These are phyloP conservation scores for Calephelis nemesis DNA, from an alignment of 1,140 invertebrate species.

Conservation along the genomic window DNA sequence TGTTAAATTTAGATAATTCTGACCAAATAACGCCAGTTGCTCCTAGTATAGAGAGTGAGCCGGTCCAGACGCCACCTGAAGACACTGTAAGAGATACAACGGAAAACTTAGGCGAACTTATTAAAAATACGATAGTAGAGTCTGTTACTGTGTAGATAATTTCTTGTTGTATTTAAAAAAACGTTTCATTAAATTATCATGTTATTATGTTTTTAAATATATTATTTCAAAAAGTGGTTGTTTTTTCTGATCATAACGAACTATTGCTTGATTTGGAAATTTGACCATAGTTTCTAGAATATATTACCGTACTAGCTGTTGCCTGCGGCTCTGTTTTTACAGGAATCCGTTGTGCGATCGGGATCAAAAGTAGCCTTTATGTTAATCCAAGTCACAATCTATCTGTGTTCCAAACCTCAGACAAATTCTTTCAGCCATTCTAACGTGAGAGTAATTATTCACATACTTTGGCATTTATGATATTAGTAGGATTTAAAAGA, in stretches of 20 bases:
- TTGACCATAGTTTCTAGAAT: no score
- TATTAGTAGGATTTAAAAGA: no score
- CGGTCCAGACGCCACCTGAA: conserved; percentile 36
- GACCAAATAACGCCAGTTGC: conserved; percentile 83
- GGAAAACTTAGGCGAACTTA: conserved; percentile 94
- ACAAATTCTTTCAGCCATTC: no score
- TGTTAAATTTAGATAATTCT: conserved; percentile 60
- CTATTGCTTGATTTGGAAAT: no score
- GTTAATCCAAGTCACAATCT: no score
- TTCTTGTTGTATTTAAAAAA: conserved; percentile 70
- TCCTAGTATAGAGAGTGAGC: conserved; percentile 79
- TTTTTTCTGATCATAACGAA: background rate
- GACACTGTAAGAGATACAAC: conserved; percentile 50
- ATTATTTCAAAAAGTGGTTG: conserved; percentile 41
- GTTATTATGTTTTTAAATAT: conserved; percentile 72
- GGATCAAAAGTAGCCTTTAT: no score
- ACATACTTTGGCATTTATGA: no score
- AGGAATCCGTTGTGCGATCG: no score
- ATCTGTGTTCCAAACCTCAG: no score
- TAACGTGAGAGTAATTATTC: no score
- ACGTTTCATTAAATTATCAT: conserved; percentile 59
- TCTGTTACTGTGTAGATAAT: conserved; percentile 88
- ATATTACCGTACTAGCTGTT: no score
- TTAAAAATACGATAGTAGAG: conserved; percentile 95
- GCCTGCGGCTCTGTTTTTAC: no score